Evolutionary conservation across 2,113 vertebrate species (phyloP).

Genomic region (Lutjanus erythropterus): DNA sequence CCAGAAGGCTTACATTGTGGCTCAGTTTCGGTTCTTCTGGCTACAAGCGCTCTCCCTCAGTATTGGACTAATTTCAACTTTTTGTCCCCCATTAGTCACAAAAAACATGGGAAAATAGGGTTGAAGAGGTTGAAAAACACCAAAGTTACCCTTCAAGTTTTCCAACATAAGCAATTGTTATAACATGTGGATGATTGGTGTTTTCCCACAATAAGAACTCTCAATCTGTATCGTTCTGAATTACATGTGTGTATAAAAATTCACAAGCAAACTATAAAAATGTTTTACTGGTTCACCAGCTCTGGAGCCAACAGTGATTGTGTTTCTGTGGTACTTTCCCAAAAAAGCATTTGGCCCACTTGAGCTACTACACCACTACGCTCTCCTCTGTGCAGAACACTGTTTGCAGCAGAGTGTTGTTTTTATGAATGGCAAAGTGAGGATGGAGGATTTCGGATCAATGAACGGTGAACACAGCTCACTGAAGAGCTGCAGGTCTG

Average conservation of each 20-base stretch:
- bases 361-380: constrained; percentile 4
- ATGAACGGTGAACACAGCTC: constrained; percentile 21
- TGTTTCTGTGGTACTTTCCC: constrained; percentile 20
- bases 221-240: constrained; percentile 16
- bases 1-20: too few species aligned
- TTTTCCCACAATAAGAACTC: constrained; percentile 34
- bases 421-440: constrained; percentile 52
- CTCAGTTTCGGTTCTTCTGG: too few species aligned
- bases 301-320: constrained; percentile 30
- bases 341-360: constrained; percentile 24
- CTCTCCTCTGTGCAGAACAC: constrained; percentile 7
- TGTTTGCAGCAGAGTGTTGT: neutral
- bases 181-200: neutral
- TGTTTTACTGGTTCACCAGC: constrained; percentile 25
- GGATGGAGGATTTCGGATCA: constrained; percentile 33
- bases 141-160: neutral
- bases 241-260: constrained; percentile 34
- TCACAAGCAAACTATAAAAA: constrained; percentile 47
- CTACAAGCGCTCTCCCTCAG: too few species aligned
- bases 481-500: neutral
- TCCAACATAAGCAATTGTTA: neutral
- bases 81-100: too few species aligned
- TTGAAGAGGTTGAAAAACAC: too few species aligned
- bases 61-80: too few species aligned
- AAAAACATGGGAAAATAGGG: too few species aligned